Evolutionary conservation across 2,797 vertebrate species (phyloP), one percentile per base, ranked within the genome.

Genomic region (Pteronotus mesoamericanus): DNA sequence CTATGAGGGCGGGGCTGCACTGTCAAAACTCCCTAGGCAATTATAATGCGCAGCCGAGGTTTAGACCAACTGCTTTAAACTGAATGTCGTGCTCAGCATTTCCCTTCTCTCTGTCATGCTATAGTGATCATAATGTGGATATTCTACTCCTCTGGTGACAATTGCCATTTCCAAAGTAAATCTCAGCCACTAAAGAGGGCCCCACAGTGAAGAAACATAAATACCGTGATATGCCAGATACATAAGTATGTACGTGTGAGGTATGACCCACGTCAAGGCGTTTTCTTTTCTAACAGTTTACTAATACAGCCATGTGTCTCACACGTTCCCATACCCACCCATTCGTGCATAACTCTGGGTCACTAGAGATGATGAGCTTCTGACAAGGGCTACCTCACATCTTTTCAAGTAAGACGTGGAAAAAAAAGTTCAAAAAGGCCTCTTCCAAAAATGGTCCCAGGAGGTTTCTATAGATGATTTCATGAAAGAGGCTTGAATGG

Each of bases 1-100:
- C 16, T 37, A 22, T 12, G 29, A 92, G 53, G 88, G 34, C 39
- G 64, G 68, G 42, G 11, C n/a, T 68, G 37, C 24, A 61, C n/a
- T 74, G 80, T 64, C 46, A 92, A 89, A 87, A 57, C n/a, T 90
- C 82, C 24, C 86, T 11, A 24, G 37, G 72, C 74, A 69, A 69
- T 92, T 57, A 32, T 16, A 80, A 84, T 46, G 44, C 46, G 44
- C 80, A 87, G 64, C 16, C 42, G 84, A 64, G 10, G 32, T 29
- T 92, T 21, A 77, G 21, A 71, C 2, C 77, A 57, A 32, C 24
- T n/a, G 55, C 39, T 78, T 72, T 53, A 78, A 64, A 46, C 71
- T 32, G 21, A 71, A 34, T 12, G 21, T 29, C 55, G 46, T 0
- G 8, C 19, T 93, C 64, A 87, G 74, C 37, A 39, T 34, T 29